Evolutionary conservation across 1,140 invertebrate genomes (phyloP).

Genomic region (Protaetia brevitarsis): DNA sequence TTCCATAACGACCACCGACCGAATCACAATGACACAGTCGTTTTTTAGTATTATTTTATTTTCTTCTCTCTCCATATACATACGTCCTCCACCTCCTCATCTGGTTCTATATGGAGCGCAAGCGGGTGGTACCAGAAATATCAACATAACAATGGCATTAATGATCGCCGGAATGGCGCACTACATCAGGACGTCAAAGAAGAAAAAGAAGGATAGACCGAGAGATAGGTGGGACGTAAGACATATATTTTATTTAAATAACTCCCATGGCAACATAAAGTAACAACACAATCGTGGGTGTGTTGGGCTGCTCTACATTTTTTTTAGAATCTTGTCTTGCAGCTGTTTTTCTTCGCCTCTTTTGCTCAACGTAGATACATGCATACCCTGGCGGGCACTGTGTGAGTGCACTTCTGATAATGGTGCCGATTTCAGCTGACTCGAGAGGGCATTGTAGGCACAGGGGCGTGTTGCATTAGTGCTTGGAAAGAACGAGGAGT

Average conservation of each 20-base stretch:
- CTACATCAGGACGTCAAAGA: not conserved
- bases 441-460: not conserved
- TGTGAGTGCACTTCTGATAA: not conserved
- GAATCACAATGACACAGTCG: slow-evolving; percentile 1
- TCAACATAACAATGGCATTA: slow-evolving; percentile 33
- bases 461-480: not conserved
- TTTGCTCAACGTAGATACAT: not conserved
- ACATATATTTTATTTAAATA: slow-evolving; percentile 13
- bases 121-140: slow-evolving; percentile 29
- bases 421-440: not conserved
- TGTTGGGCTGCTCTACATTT: slow-evolving; percentile 19
- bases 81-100: slow-evolving; percentile 10
- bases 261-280: slow-evolving; percentile 11
- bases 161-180: slow-evolving; percentile 23
- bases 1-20: not conserved
- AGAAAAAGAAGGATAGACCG: not conserved
- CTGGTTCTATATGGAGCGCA: slow-evolving; percentile 4
- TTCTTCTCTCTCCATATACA: not conserved
- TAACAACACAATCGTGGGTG: slow-evolving; percentile 22
- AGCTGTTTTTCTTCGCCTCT: slow-evolving; percentile 16
- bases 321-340: slow-evolving; percentile 6
- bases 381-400: not conserved
- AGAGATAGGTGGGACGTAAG: not conserved
- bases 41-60: not conserved
- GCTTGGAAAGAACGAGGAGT: not conserved